Percentiles rank a stretch among this genome's conserved stretches.
These are phyloP conservation scores for Dendrocincla fuliginosa DNA, from an alignment of 2,797 vertebrate species.

Conservation along the genomic window DNA sequence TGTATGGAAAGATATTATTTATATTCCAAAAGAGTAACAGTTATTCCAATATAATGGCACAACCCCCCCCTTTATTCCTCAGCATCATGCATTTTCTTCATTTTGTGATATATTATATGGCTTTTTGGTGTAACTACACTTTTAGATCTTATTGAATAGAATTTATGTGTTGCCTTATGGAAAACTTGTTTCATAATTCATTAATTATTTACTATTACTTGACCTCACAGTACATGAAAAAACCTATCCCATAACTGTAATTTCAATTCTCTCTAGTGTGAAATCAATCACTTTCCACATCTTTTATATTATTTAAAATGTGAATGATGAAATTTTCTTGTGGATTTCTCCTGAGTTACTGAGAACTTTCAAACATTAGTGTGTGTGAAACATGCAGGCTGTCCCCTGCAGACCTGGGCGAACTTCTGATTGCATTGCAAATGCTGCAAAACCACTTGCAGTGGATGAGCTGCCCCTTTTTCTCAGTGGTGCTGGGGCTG, in stretches of 20 bases:
- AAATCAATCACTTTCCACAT: constrained; percentile 50
- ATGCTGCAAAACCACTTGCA: fast-evolving
- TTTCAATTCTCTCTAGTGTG: constrained; percentile 43
- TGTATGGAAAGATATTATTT: background rate
- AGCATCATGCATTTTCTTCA: background rate
- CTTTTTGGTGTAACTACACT: constrained; percentile 50
- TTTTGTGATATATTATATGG: background rate
- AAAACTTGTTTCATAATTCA: constrained; percentile 65
- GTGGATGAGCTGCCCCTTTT: background rate
- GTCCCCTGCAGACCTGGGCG: background rate
- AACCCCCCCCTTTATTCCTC: background rate
- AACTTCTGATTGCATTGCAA: background rate
- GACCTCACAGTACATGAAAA: constrained; percentile 50
- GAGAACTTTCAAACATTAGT: background rate
- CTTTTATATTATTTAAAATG: constrained; percentile 58
- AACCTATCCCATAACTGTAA: constrained; percentile 18
- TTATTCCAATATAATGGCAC: background rate
- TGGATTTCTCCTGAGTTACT: background rate
- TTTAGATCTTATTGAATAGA: constrained; percentile 15
- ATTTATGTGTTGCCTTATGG: constrained; percentile 48
- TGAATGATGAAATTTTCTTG: constrained; percentile 19
- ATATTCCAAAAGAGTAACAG: background rate
- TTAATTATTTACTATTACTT: constrained; percentile 68
- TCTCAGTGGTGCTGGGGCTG: too few species aligned
- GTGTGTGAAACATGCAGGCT: background rate